These are phyloP conservation scores for Polylopha cassiicola DNA, from an alignment of 2,888 invertebrate genomes.

Conservation along the genomic window DNA sequence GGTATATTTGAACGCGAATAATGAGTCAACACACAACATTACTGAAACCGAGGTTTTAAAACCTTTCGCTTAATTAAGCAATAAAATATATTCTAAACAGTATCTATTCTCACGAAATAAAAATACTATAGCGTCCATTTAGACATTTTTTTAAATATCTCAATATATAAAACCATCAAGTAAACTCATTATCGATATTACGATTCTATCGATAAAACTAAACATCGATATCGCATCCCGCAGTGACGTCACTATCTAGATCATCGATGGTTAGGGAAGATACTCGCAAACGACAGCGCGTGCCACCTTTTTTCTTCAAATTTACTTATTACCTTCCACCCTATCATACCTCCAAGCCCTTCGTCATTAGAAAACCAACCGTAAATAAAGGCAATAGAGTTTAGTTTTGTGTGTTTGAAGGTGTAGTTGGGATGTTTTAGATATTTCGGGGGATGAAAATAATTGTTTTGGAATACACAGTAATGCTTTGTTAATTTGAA, in stretches of 20 bases:
- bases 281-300: conserved; percentile 66
- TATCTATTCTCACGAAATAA: too few relatives aligned
- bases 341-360: conserved; percentile 29
- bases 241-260: conserved; percentile 43
- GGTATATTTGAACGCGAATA: too few relatives aligned
- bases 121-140: too few relatives aligned
- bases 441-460: conserved; percentile 50
- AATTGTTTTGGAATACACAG: conserved; percentile 65
- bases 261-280: conserved; percentile 68
- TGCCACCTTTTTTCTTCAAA: conserved; percentile 73
- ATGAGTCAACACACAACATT: too few relatives aligned
- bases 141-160: too few relatives aligned
- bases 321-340: conserved; percentile 56
- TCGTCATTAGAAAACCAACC: conserved; percentile 24
- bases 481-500: conserved; percentile 77
- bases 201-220: background rate
- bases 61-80: too few relatives aligned
- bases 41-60: too few relatives aligned
- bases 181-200: conserved; percentile 12
- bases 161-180: too few relatives aligned
- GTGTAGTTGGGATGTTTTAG: conserved; percentile 34
- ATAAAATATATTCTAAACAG: too few relatives aligned
- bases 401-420: conserved; percentile 10
- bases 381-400: conserved; percentile 7
- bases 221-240: conserved; percentile 1